These are phyloP conservation scores for cattle (Bos taurus) DNA, from an alignment of 2,113 vertebrate genomes.

Conservation along the genomic window DNA sequence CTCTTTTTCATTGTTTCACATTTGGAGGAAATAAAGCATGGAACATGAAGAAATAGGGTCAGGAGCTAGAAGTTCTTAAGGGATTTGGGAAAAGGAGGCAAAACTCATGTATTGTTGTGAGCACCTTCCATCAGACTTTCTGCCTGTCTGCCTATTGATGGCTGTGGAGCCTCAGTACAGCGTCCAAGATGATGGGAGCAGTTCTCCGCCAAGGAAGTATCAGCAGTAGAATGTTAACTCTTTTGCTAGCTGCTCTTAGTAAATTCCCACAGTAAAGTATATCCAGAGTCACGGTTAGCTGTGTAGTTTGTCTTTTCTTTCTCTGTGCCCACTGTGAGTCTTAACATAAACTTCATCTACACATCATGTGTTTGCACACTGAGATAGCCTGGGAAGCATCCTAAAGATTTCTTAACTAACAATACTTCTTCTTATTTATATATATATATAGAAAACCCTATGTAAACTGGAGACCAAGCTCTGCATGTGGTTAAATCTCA, in stretches of 20 bases:
- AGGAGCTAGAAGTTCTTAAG: not conserved
- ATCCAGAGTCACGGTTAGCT: not conserved
- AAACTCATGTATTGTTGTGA: not conserved
- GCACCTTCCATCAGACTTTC: not conserved
- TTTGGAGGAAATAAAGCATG: conserved; percentile 1
- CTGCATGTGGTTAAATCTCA: not conserved
- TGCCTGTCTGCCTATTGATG: not conserved
- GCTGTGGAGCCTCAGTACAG: not conserved
- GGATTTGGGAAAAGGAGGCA: not conserved
- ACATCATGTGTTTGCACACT: not conserved
- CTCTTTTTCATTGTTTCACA: conserved; percentile 8
- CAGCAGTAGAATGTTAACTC: not conserved
- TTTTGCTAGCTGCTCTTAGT: not conserved
- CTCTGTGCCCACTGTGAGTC: not conserved
- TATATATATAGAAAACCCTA: not conserved
- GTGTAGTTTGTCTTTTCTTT: not conserved
- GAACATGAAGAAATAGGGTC: not conserved
- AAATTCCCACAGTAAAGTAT: not conserved
- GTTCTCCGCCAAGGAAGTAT: not conserved
- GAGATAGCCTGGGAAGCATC: not conserved
- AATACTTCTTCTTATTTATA: not conserved
- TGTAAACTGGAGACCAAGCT: not conserved
- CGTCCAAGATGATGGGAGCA: not conserved
- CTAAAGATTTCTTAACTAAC: not conserved
- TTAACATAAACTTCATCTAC: not conserved